Evolutionary conservation across 1,140 invertebrate genomes (phyloP).

Genomic region (Hyles euphorbiae): DNA sequence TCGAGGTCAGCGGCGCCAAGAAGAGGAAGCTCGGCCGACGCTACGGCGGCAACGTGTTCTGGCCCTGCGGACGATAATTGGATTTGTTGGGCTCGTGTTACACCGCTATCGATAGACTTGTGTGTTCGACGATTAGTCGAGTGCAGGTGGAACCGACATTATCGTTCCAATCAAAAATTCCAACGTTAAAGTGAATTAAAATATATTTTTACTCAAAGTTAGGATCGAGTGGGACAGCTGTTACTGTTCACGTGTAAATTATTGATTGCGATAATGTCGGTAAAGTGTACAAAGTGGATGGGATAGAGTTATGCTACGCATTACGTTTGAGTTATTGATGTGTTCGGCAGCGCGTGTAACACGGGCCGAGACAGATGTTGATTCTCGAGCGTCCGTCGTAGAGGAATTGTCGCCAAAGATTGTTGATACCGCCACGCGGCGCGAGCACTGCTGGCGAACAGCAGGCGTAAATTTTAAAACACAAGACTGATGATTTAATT

Average conservation of each 20-base stretch:
- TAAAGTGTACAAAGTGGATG: too few species aligned
- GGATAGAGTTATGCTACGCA: too few species aligned
- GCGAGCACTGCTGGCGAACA: constrained; percentile 22
- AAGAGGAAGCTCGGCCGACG: constrained; percentile 61
- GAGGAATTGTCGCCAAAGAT: constrained; percentile 28
- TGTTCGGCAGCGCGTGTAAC: constrained; percentile 11
- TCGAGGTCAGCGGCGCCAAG: constrained; percentile 48
- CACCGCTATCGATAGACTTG: not conserved
- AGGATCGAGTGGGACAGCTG: too few species aligned
- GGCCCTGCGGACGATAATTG: constrained; percentile 62
- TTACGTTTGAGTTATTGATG: too few species aligned
- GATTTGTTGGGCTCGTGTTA: constrained; percentile 5
- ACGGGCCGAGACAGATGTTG: constrained; percentile 46
- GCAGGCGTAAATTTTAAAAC: constrained; percentile 42
- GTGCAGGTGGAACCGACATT: too few species aligned
- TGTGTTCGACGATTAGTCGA: not conserved
- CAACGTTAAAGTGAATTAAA: too few species aligned
- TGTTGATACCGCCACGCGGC: constrained; percentile 19
- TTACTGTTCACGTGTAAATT: too few species aligned
- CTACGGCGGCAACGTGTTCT: constrained; percentile 59
- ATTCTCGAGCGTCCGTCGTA: constrained; percentile 31
- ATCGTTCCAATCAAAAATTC: too few species aligned
- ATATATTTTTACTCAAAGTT: too few species aligned
- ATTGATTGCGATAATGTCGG: too few species aligned
- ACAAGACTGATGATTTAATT: constrained; percentile 69